A percentile compares a stretch with the other conserved stretches of the same genome.
These are phyloP conservation scores for Didymodactylos carnosus DNA, from an alignment of 2,888 invertebrate genomes.

Conservation along the genomic window DNA sequence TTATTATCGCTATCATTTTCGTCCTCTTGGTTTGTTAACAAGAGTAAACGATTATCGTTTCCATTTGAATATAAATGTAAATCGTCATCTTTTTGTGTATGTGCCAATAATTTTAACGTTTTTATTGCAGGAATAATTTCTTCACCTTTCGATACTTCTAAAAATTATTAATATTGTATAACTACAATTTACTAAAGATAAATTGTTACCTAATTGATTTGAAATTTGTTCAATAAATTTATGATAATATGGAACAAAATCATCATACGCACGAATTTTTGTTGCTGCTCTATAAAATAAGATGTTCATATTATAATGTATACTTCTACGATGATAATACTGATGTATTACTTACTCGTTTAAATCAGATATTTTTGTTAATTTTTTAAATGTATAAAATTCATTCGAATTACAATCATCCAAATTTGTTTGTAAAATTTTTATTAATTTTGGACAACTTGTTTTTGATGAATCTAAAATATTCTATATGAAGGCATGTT, in stretches of 20 bases:
- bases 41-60: too few relatives aligned
- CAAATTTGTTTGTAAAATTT: not conserved
- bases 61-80: too few relatives aligned
- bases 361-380: not conserved
- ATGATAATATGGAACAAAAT: not conserved
- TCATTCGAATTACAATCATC: not conserved
- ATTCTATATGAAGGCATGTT: not conserved
- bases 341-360: not conserved
- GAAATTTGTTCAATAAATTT: not conserved
- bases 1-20: too few relatives aligned
- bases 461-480: not conserved
- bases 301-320: too few relatives aligned
- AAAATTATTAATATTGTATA: not conserved
- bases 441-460: not conserved
- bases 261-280: not conserved
- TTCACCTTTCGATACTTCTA: slow-evolving; percentile 9
- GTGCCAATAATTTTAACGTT: slow-evolving; percentile 10
- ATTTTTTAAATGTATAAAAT: not conserved
- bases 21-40: too few relatives aligned
- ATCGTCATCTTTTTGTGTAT: too few relatives aligned
- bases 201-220: not conserved
- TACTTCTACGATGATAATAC: not conserved
- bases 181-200: too few relatives aligned
- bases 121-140: slow-evolving; percentile 13
- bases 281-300: not conserved